phyloP scores from a whole-genome alignment of 1,140 invertebrate genomes.

The Procambarus clarkii region DNA sequence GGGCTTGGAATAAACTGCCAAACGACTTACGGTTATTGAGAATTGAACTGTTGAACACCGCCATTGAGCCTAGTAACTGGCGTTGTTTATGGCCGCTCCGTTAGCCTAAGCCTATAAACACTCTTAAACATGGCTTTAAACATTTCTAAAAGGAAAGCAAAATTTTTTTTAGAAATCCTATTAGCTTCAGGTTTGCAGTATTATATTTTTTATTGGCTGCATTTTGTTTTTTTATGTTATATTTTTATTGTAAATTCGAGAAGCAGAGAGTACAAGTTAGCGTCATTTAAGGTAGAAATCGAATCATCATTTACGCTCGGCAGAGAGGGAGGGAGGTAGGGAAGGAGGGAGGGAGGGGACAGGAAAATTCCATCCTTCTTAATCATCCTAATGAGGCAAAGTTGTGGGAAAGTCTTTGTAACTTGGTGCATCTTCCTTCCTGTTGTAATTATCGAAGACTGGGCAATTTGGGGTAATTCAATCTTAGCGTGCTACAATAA shows the following conservation, averaged over 20 bases:
- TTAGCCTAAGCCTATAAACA: constrained; percentile 24
- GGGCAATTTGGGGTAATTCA: constrained; percentile 66
- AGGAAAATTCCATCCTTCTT: constrained; percentile 51
- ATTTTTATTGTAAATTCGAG: not conserved
- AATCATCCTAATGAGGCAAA: constrained; percentile 49
- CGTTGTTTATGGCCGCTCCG: not conserved
- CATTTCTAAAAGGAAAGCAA: not conserved
- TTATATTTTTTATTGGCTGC: not conserved
- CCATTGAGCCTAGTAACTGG: constrained; percentile 20
- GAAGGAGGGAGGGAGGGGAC: too few relatives aligned
- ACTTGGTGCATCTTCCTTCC: constrained; percentile 64
- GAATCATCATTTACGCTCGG: constrained; percentile 13
- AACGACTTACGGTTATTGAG: constrained; percentile 40
- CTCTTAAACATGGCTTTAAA: constrained; percentile 35
- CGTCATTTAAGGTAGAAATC: not conserved
- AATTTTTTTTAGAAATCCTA: not conserved
- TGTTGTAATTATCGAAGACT: constrained; percentile 67
- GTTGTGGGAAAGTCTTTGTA: constrained; percentile 59
- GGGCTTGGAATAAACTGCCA: not conserved
- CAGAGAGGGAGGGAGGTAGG: not conserved
- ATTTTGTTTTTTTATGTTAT: not conserved
- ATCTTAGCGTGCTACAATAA: constrained; percentile 70
- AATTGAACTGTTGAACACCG: constrained; percentile 37
- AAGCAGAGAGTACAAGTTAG: not conserved
- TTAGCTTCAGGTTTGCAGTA: not conserved